Evolutionary conservation across 2,113 vertebrate species (phyloP).

Genomic region (Rutilus rutilus): DNA sequence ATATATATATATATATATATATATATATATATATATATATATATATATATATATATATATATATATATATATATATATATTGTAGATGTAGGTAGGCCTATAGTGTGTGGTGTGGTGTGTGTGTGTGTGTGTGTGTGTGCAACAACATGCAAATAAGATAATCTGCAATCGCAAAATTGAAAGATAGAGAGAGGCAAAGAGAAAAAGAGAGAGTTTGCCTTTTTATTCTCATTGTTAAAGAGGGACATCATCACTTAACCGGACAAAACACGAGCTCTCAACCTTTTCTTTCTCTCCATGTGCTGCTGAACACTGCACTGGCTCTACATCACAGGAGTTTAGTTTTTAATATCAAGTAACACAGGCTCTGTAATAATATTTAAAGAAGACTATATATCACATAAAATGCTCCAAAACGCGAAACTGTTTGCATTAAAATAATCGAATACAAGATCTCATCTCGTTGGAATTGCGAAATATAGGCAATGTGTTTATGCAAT

Average conservation of each 20-base stretch:
- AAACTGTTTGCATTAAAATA: background rate
- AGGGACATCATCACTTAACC: conserved; percentile 23
- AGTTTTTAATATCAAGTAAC: background rate
- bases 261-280: conserved; percentile 16
- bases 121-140: too few species aligned
- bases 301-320: background rate
- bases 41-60: too few species aligned
- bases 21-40: too few species aligned
- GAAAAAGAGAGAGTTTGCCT: background rate
- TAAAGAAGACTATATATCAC: background rate
- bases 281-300: background rate
- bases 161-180: background rate
- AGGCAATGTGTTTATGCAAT: background rate
- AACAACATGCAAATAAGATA: background rate
- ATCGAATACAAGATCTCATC: background rate
- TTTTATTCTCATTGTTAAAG: conserved; percentile 4
- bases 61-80: too few species aligned
- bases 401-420: background rate
- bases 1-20: background rate
- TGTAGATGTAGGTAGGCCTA: too few species aligned
- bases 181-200: background rate
- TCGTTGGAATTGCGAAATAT: background rate
- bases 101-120: too few species aligned
- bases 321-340: conserved; percentile 5
- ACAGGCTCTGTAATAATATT: background rate